Evolutionary conservation across 2,797 vertebrate genomes (phyloP), one percentile per base, ranked within the genome.

Genomic region (Gymnocypris eckloni): DNA sequence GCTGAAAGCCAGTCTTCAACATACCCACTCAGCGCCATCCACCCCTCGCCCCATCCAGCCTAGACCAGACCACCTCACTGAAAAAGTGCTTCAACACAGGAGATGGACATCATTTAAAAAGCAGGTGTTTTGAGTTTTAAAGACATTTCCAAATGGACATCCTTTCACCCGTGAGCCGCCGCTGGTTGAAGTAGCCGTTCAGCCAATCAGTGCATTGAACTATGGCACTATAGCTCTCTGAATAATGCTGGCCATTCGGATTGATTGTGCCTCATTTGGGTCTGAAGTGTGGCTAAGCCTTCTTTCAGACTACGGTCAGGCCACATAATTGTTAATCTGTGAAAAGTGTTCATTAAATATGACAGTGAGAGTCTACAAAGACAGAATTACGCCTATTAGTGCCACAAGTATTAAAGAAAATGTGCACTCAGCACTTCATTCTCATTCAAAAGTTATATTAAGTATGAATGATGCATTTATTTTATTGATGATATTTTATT

Each of bases 71-170:
- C 85, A 84, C 52, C 80, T 66, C 76, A 33, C 72, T 70, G 79
- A 82, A 88, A 83, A 88, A 88, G 77, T 87, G 80, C 81, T 88
- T 86, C 81, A 88, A 80, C 82, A 72, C 81, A 85, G 81, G 90
- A 91, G 91, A 94, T 92, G 93, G 95, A 93, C 91, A 92, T 94
- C 92, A 92, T 94, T 95, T 95, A 93, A 93, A 95, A 95, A 94
- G 95, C 95, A 96, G 95, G 95, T 96, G 95, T 95, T 95, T 92
- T 92, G 88, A 95, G 95, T 94, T 95, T 94, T 91, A 92, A 86
- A 93, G 91, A 92, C 3, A 92, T 95, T 93, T 95, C 89, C 15
- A 94, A 95, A 95, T 92, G 92, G 91, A 92, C 92, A 93, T 93
- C 94, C 91, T 94, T 95, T 95, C 93, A 94, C 93, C 95, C 91